These are phyloP conservation scores for Spilosoma lubricipeda DNA, from an alignment of 2,888 invertebrate genomes.

Conservation along the genomic window DNA sequence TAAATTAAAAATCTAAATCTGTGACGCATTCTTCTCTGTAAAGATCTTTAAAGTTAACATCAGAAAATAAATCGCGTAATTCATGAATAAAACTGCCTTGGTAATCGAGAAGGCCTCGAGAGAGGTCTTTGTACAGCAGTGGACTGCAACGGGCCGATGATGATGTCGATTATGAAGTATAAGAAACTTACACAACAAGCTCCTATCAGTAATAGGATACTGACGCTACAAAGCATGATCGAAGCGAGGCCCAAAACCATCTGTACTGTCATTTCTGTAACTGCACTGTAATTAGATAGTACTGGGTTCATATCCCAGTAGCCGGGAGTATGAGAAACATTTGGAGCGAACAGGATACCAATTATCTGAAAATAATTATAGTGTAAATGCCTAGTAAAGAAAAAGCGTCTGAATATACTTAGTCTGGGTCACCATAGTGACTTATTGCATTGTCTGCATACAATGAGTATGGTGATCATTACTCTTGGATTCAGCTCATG, in stretches of 20 bases:
- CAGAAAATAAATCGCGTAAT: too few relatives aligned
- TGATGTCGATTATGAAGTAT: too few relatives aligned
- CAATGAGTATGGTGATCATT: too few relatives aligned
- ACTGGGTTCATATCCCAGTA: slow-evolving; percentile 67
- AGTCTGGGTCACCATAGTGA: too few relatives aligned
- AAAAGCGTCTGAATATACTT: too few relatives aligned
- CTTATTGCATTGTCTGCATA: too few relatives aligned
- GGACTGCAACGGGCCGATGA: not conserved
- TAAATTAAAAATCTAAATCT: not conserved
- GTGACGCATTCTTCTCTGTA: not conserved
- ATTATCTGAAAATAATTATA: slow-evolving; percentile 54
- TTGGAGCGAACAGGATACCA: slow-evolving; percentile 71
- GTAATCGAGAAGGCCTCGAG: too few relatives aligned
- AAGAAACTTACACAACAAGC: slow-evolving; percentile 65
- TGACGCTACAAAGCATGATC: slow-evolving; percentile 65
- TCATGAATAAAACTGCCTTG: too few relatives aligned
- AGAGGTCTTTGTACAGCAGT: too few relatives aligned
- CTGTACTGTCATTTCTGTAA: slow-evolving; percentile 62
- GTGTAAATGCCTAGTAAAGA: too few relatives aligned
- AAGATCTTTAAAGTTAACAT: too few relatives aligned
- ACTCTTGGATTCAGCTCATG: too few relatives aligned
- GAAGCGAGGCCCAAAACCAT: slow-evolving; percentile 64
- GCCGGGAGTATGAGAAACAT: slow-evolving; percentile 64
- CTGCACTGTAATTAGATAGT: slow-evolving; percentile 61
- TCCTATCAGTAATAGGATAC: slow-evolving; percentile 65